phyloP scores from a whole-genome alignment of 2,113 vertebrate genomes.

The Dromaius novaehollandiae region DNA sequence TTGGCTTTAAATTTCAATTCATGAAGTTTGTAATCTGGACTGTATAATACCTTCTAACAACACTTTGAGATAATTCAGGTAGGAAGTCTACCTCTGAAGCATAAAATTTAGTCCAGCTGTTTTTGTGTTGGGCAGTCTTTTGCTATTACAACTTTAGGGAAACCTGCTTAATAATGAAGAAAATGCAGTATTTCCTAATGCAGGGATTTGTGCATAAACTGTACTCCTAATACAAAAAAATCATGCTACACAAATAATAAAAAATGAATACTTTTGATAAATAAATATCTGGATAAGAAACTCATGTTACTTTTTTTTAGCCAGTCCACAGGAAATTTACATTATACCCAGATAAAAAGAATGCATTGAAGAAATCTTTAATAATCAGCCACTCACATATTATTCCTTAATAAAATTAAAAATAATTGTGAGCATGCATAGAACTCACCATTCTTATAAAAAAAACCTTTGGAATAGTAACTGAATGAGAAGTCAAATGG shows the following conservation, averaged over 20 bases:
- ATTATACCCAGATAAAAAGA: neutral
- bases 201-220: neutral
- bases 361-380: neutral
- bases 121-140: neutral
- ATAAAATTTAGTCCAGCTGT: neutral
- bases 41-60: neutral
- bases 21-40: neutral
- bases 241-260: neutral
- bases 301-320: neutral
- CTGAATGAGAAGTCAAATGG: neutral
- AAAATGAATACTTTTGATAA: neutral
- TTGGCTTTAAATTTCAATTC: neutral
- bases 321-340: neutral
- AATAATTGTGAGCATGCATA: neutral
- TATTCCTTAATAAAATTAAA: neutral
- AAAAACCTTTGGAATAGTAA: neutral
- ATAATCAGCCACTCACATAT: neutral
- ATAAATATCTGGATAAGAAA: neutral
- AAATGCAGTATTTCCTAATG: accelerated
- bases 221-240: neutral
- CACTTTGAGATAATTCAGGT: neutral
- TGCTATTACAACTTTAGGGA: neutral
- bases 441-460: neutral
- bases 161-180: neutral
- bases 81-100: neutral